A percentile compares a stretch with the other conserved stretches of the same genome.
Evolutionary conservation across 2,113 vertebrate genomes (phyloP).

Genomic region (Camelus bactrianus): DNA sequence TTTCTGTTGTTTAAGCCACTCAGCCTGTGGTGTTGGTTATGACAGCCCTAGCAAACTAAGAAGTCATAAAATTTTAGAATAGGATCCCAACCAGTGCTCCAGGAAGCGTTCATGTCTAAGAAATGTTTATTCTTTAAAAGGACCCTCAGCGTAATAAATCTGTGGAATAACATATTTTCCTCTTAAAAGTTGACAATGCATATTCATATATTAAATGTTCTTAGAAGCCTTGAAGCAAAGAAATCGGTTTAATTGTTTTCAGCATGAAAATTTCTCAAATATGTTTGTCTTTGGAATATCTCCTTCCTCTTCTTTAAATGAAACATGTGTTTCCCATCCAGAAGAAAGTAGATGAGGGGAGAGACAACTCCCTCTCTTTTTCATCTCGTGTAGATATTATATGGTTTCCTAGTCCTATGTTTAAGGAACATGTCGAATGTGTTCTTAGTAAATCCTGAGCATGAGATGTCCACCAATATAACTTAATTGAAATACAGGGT

Average conservation of each 20-base stretch:
- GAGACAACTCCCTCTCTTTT: neutral
- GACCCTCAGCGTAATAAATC: neutral
- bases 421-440: neutral
- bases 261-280: neutral
- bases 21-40: neutral
- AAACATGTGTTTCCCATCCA: neutral
- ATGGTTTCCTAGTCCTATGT: neutral
- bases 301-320: neutral
- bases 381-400: neutral
- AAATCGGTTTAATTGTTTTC: neutral
- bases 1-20: neutral
- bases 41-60: neutral
- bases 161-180: neutral
- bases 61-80: neutral
- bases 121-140: constrained; percentile 31
- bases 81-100: neutral
- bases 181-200: neutral
- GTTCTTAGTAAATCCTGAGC: neutral
- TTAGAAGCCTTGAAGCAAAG: constrained; percentile 3
- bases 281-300: neutral
- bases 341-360: neutral
- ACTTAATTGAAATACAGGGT: neutral
- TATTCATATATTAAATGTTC: neutral
- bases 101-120: neutral
- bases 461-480: neutral